Evolutionary conservation across 2,113 vertebrate genomes (phyloP).

Genomic region (Patagioenas fasciata): DNA sequence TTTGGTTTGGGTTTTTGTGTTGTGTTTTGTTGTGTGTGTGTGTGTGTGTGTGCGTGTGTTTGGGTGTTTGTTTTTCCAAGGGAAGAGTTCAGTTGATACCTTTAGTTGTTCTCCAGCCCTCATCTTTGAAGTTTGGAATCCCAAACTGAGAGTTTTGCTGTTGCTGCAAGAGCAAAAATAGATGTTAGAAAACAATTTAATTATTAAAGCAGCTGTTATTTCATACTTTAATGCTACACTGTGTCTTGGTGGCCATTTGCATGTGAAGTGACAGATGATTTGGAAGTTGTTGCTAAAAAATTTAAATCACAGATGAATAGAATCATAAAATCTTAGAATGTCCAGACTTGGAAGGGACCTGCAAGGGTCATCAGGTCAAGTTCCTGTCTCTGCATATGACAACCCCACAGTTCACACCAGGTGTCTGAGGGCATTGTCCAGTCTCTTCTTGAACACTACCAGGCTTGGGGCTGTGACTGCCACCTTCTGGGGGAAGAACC

Average conservation of each 20-base stretch:
- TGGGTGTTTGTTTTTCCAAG: not conserved
- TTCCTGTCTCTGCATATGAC: too few relatives aligned
- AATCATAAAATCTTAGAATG: too few relatives aligned
- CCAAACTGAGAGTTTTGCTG: not conserved
- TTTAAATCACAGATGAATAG: not conserved
- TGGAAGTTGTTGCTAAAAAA: not conserved
- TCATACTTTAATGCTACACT: not conserved
- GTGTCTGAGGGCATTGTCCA: too few relatives aligned
- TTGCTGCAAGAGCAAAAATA: not conserved
- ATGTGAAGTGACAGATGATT: not conserved
- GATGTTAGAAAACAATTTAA: not conserved
- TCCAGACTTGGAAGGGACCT: too few relatives aligned
- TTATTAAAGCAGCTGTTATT: not conserved
- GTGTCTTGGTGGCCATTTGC: not conserved
- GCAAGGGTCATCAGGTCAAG: too few relatives aligned
- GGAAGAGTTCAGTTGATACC: not conserved
- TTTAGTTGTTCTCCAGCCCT: not conserved
- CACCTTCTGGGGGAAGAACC: too few relatives aligned
- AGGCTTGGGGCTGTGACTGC: too few relatives aligned
- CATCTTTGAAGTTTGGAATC: not conserved
- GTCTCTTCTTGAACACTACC: too few relatives aligned
- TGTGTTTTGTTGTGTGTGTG: too few relatives aligned
- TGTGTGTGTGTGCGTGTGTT: too few relatives aligned
- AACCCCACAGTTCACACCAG: too few relatives aligned
- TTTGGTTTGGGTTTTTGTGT: too few relatives aligned